A percentile compares a stretch with the other conserved stretches of the same genome.
Evolutionary conservation across 2,797 vertebrate genomes (phyloP).

Genomic region (Scyliorhinus canicula): DNA sequence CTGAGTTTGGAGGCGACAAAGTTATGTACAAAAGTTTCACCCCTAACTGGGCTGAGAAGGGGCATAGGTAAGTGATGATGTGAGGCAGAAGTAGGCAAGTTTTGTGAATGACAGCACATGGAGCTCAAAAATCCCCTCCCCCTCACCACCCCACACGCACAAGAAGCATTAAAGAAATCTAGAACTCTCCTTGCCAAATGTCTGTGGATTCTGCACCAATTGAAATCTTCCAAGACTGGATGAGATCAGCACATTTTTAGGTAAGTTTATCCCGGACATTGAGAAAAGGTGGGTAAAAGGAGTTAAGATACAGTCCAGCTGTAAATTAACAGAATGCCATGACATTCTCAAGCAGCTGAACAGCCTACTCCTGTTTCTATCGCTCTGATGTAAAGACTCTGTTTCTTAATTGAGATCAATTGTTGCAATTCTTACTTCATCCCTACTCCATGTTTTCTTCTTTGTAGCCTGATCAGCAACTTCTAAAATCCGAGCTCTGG

Average conservation of each 20-base stretch:
- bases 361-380: neutral
- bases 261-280: neutral
- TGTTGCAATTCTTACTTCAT: slow-evolving; percentile 70
- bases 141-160: no score
- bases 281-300: neutral
- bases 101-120: neutral
- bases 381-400: neutral
- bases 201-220: neutral
- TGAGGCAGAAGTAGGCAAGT: neutral
- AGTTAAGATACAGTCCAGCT: neutral
- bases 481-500: slow-evolving; percentile 72
- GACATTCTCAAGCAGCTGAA: neutral
- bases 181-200: neutral
- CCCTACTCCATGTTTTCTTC: slow-evolving; percentile 92
- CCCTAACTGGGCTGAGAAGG: neutral
- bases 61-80: neutral
- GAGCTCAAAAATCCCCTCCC: neutral
- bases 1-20: neutral
- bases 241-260: neutral
- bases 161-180: neutral
- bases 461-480: slow-evolving; percentile 73
- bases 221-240: neutral
- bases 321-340: neutral
- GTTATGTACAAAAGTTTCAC: neutral
- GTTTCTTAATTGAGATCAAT: neutral